Base-by-base conservation (phyloP, 2,797 vertebrate species). In the Chromis chromis region DNA sequence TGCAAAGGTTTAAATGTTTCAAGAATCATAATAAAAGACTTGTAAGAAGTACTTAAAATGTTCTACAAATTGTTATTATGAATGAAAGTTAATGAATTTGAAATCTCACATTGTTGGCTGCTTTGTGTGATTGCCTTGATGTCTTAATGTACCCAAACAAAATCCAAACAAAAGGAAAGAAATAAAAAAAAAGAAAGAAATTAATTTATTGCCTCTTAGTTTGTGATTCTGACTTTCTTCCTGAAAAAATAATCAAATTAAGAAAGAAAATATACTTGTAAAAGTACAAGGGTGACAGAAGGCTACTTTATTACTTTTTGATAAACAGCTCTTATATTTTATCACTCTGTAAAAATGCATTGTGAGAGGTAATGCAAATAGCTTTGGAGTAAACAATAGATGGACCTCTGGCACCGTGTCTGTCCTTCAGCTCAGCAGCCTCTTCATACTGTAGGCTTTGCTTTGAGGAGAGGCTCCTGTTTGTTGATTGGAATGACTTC, bases 401-500 rank as follows among this genome's bases (percentile, higher is more conserved):
- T 70, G 60, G 74, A 85, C 71, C 76, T 78, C 50, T 70, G 78
- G 48, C 78, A 79, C 69, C 22, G 67, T 59, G 24, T 85, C 83
- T 73, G 84, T 86, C 86, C 83, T 86, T 80, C 78, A 81, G 74
- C 78, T 85, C 73, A 31, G 62, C 79, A 80, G 75, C 76, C 70
- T 84, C 80, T 74, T 83, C 65, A 70, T 8, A 68, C 68, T 80
- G 79, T 53, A 70, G 72, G 67, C 75, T 84, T 72, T 33, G 66
- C 77, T 83, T 81, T 79, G 69, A 86, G 81, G 60, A 85, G 78
- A 89, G 86, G 82, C 81, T 81, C 87, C 89, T 89, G 85, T 92
- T 88, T 87, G 85, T 88, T 87, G 86, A 90, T 89, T 91, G 86
- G 85, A 93, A 90, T 90, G 89, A 91, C 91, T 94, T 80, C 68